Base-by-base conservation (phyloP, 2,797 vertebrate species). In the Urocyon cinereoargenteus region DNA sequence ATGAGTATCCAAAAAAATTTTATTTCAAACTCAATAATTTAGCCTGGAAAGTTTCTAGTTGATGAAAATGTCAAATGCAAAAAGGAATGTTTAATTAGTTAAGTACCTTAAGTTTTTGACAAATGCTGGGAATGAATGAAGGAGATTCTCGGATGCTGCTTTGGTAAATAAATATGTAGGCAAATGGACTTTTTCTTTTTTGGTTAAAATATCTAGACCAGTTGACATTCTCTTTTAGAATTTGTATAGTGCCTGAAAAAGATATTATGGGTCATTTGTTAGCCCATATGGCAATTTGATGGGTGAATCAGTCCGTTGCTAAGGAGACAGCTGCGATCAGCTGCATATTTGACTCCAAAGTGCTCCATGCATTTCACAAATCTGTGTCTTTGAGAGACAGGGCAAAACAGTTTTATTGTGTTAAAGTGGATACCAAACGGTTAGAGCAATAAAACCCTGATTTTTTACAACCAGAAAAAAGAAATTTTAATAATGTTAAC, bases 31-130 rank as follows among this genome's bases (percentile, higher is more conserved):
- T 97, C 92, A 85, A 83, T 97, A 97, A 98, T 97, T 97, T 90
- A 96, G 95, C 84, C 93, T 94, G 92, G 77, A 97, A 98, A 95
- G 92, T 96, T 97, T 97, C 93, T 82, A 97, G 96, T 90, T 98
- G 98, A 98, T 98, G 96, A 87, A 98, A 98, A 99, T 98, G 98
- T 98, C 98, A 98, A 98, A 98, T 94, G 87, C 95, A 92, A 96
- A 97, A 98, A 97, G 82, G 96, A 98, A 94, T 51, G 86, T 88
- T 97, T 98, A 98, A 98, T 98, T 97, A 98, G 97, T 93, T 94
- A 96, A 98, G 98, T 92, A 90, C 78, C 96, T 97, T 91, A 94
- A 81, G 34, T 97, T 98, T 90, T 95, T 96, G 91, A 96, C 95
- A 97, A 97, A 96, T 87, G 97, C 94, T 61, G 91, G 34, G 49